Base-by-base conservation (phyloP, 2,797 vertebrate genomes). In the Pachyuromys duprasi region DNA sequence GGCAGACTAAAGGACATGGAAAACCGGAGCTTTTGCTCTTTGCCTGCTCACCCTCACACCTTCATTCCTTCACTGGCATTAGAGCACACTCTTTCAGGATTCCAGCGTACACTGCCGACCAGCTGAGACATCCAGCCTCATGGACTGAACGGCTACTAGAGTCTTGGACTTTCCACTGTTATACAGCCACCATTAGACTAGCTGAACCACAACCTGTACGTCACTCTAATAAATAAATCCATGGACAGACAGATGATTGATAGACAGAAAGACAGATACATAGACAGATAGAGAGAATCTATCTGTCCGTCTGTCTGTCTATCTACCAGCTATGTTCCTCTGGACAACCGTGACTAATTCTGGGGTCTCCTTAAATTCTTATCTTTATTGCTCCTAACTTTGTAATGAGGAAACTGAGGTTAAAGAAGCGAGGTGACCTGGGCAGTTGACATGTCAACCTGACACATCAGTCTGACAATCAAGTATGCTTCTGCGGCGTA, bases 401-500 rank as follows among this genome's bases (percentile, higher is more conserved):
- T 83, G 26, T 42, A 87, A 63, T 2, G 14, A 94, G 76, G n/a
- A 72, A 4, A 89, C 26, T 55, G 28, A n/a, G 1, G 5, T 42
- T 36, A 65, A n/a, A 82, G 45, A 60, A 42, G 55, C 36, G 11
- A 26, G 2, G 24, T 13, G 18, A 18, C 78, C 28, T 53, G 24
- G 62, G 62, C 36, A 49, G 5, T 1, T 57, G 55, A 17, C 55
- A 57, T 57, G 17, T 57, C 55, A 57, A 57, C n/a, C 6, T 33
- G 89, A 15, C 8, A n/a, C 8, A 22, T 24, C 60, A 18, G n/a
- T n/a, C n/a, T n/a, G n/a, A n/a, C n/a, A n/a, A n/a, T 57, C 55
- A 57, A 57, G 76, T 1, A 36, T 2, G 22, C 11, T 11, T 60
- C 22, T 9, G 2, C 33, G 2, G 36, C 1, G 1, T 2, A 3